Base-by-base conservation (phyloP, 2,888 invertebrate genomes). In the Mesorhabditis spiculigera region DNA sequence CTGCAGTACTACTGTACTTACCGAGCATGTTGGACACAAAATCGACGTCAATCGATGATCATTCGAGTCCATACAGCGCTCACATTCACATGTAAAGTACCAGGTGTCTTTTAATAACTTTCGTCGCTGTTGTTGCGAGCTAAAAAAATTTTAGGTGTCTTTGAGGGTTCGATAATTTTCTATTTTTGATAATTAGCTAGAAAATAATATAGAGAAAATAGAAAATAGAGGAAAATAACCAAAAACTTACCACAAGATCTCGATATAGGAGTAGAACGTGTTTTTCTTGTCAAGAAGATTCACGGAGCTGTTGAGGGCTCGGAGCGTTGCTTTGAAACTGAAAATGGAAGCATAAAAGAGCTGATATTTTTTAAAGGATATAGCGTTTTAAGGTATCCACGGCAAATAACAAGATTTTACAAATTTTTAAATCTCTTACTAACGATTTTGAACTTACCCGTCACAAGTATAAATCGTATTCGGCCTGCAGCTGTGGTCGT, bases 101-200 rank as follows among this genome's bases (percentile, higher is more conserved):
- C 84, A 86, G 4, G 82, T 81, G 71, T 85, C 85, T 65, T 77
- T 77, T 4, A 86, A 72, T 73, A 81, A 66, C 45, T 82, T 80
- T 8, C 78, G 75, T 4, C 85, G 78, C 61, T 80, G 79, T 44
- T 80, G 77, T 71, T 72, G 70, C 13, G 75, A 73, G 43, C 77
- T 83, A 71, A 72, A 86, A 86, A 86, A 86, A 68, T 82, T 85
- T 84, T 83, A 86, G 4, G 82, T 81, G 71, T 84, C 84, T 66
- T 76, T 77, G 4, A 86, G 73, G 73, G 81, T 67, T 44, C 81
- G 80, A 10, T n/a, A n/a, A n/a, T n/a, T n/a, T n/a, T n/a, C n/a
- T n/a, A n/a, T n/a, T n/a, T n/a, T n/a, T n/a, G n/a, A n/a, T n/a
- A n/a, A n/a, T n/a, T n/a, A n/a, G n/a, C n/a, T n/a, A n/a, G n/a